phyloP scores from a whole-genome alignment of 2,113 vertebrate species.

The Prunella himalayana region DNA sequence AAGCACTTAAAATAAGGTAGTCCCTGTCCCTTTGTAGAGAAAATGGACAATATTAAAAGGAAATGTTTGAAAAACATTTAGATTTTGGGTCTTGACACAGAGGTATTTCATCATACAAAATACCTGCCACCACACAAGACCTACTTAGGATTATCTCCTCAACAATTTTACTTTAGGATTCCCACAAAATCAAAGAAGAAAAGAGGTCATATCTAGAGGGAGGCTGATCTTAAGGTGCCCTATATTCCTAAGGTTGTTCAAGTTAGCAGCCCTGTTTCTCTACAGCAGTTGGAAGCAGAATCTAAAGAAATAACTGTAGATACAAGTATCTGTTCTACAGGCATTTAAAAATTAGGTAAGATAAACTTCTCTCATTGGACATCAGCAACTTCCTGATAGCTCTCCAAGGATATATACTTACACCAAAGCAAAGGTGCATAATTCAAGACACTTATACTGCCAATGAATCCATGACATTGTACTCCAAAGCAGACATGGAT shows the following conservation, averaged over 20 bases:
- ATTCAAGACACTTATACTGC: neutral
- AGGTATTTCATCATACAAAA: neutral
- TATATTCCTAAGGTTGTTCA: neutral
- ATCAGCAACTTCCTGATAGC: neutral
- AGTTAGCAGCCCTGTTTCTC: neutral
- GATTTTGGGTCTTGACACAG: accelerated
- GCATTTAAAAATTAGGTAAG: neutral
- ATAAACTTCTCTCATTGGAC: neutral
- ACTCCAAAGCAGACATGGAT: neutral
- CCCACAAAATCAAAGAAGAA: neutral
- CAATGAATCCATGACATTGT: neutral
- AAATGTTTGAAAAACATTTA: neutral
- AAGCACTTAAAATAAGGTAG: neutral
- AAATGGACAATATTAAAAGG: neutral
- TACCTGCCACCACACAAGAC: neutral
- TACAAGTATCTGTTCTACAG: neutral
- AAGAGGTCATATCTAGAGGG: neutral
- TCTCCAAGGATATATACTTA: neutral
- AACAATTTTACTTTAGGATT: neutral
- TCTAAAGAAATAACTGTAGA: neutral
- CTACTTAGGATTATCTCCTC: neutral
- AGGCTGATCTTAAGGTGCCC: neutral
- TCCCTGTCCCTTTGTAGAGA: neutral
- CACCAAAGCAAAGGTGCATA: neutral
- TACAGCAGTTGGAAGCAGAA: accelerated